Base-by-base conservation (phyloP, 23 tunicate genomes). In the Halocynthia roretzi region DNA sequence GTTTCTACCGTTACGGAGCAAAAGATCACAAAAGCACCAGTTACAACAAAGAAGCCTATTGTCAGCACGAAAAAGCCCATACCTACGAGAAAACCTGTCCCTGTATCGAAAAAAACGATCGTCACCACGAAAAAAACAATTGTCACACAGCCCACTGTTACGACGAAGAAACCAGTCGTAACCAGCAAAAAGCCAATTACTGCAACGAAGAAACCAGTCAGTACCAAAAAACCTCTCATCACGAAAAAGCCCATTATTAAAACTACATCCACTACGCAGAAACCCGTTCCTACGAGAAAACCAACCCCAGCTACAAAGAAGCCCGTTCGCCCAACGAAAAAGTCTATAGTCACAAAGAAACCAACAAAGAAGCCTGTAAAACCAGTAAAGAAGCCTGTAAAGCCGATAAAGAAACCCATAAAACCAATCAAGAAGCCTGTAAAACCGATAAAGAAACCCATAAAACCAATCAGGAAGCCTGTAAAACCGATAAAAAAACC, bases 21-120 rank as follows among this genome's bases (percentile, higher is more conserved):
- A 56, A 56, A 10, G 11, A 10, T 56, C 10, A 10, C 10, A 12
- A 12, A 56, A 56, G 11, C 62, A 58, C 63, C 63, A 58, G 63
- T 14, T 56, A 56, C 62, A 14, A 58, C 63, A 4, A 58, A 58
- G 63, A 58, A 58, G 17, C 17, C 63, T 14, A 58, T 58, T 58
- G 15, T n/a, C 63, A n/a, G 17, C 15, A 58, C 63, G n/a, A 58
- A 15, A 31, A 31, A 31, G 15, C n/a, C 17, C 4, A 58, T n/a
- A 58, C 63, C 63, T 15, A 58, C 63, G 15, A 58, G 17, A n/a
- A 58, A 58, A 58, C 63, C 63, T 58, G 63, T 58, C 17, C n/a
- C 17, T 1, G 63, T 56, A 40, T 44, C 76, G 18, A 50, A 48
- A 61, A 20, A 9, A 40, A 5, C 54, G 11, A 14, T 10, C 15